A percentile compares a stretch with the other conserved stretches of the same genome.
Conservation (phyloP, 2,113 vertebrate genomes). For the Psephotus haematonotus region DNA sequence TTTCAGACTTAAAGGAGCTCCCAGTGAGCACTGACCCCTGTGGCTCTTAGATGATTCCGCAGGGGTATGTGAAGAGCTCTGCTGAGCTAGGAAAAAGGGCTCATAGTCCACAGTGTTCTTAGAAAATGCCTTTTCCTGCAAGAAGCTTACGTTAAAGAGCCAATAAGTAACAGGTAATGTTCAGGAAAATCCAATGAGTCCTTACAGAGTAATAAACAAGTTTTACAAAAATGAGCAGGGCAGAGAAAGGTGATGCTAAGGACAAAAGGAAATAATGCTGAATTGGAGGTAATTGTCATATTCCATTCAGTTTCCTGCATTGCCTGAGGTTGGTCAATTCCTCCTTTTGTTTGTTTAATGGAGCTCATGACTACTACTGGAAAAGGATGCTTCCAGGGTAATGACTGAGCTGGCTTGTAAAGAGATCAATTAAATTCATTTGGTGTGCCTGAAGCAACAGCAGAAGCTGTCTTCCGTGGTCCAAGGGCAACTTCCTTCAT, state of each 20-base stretch:
- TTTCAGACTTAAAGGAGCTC: neutral
- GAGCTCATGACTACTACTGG: neutral
- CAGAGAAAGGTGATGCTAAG: neutral
- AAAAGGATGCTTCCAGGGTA: neutral
- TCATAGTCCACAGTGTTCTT: neutral
- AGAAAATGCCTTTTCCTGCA: neutral
- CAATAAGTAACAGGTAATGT: neutral
- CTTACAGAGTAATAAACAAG: neutral
- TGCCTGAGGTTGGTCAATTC: conserved; percentile 14
- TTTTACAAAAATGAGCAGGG: neutral
- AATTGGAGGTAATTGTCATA: conserved; percentile 18
- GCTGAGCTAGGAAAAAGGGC: neutral
- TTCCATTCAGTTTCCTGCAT: neutral
- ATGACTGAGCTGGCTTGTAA: neutral
- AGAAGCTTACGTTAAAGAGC: neutral
- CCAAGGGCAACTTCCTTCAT: neutral
- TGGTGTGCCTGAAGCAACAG: neutral
- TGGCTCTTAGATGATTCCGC: neutral
- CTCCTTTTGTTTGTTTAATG: conserved; percentile 25
- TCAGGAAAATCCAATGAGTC: neutral
- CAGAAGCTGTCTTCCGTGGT: neutral
- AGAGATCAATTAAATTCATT: neutral
- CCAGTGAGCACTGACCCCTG: neutral
- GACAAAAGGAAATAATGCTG: conserved; percentile 6
- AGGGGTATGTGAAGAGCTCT: neutral